Evolutionary conservation across 2,113 vertebrate species (phyloP).

Genomic region (Ursus arctos): DNA sequence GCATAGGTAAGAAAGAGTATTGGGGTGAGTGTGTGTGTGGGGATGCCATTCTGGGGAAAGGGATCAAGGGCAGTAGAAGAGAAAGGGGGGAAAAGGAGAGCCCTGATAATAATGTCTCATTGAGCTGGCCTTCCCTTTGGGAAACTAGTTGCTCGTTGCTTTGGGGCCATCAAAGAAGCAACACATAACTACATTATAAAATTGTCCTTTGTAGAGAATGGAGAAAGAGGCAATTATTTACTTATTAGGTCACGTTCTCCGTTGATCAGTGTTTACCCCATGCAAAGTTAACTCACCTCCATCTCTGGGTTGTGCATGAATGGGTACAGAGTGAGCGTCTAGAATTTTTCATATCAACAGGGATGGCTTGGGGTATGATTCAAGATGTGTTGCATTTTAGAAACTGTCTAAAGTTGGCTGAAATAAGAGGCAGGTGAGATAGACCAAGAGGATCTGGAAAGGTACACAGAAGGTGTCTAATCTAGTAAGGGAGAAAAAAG

Average conservation of each 20-base stretch:
- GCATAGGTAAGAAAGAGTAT: neutral
- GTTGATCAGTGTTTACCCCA: fast-evolving
- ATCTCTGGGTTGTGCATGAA: fast-evolving
- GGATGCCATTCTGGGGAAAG: neutral
- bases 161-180: neutral
- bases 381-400: neutral
- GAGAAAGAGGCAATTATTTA: neutral
- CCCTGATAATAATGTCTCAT: fast-evolving
- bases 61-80: neutral
- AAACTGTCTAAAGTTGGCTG: neutral
- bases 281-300: fast-evolving
- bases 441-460: neutral
- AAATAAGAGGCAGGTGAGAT: neutral
- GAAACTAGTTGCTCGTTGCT: neutral
- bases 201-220: neutral
- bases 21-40: neutral
- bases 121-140: neutral
- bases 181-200: neutral
- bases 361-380: fast-evolving
- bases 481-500: neutral
- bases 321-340: neutral
- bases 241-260: neutral
- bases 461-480: fast-evolving
- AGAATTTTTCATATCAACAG: too few species aligned
- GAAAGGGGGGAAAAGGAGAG: fast-evolving